Conservation (phyloP, 1,140 invertebrate genomes). For the Centruroides sculpturatus region DNA sequence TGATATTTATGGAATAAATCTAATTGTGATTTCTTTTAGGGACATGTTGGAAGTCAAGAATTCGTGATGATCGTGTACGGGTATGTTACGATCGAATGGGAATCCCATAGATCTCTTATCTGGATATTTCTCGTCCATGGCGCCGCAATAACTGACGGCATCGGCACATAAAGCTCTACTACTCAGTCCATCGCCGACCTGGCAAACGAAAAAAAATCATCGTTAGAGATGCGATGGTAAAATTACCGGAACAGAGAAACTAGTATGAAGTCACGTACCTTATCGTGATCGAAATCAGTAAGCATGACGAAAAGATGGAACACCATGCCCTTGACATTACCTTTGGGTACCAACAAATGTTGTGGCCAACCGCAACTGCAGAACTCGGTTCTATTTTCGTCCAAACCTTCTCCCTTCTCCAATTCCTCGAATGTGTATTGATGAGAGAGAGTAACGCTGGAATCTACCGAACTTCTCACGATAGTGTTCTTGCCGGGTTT, state of each 20-base stretch:
- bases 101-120: constrained; percentile 13
- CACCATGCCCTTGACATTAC: constrained; percentile 46
- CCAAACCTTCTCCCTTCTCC: constrained; percentile 4
- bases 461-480: constrained; percentile 42
- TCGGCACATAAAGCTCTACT: constrained; percentile 38
- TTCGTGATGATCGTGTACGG: constrained; percentile 20
- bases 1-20: not conserved
- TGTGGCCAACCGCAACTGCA: constrained; percentile 38
- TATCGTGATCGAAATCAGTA: constrained; percentile 53
- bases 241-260: too few relatives aligned
- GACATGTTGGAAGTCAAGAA: constrained; percentile 6
- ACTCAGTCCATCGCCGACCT: too few relatives aligned
- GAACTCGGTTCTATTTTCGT: constrained; percentile 27
- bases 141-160: constrained; percentile 54
- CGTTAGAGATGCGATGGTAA: too few relatives aligned
- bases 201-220: too few relatives aligned
- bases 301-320: constrained; percentile 66
- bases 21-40: constrained; percentile 3
- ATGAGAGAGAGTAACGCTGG: constrained; percentile 53
- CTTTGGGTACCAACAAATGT: constrained; percentile 64
- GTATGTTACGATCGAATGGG: constrained; percentile 9
- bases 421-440: constrained; percentile 42
- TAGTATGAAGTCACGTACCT: constrained; percentile 17
- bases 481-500: constrained; percentile 47
- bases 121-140: constrained; percentile 41